Evolutionary conservation across 2,797 vertebrate genomes (phyloP).

Genomic region (Fratercula arctica): DNA sequence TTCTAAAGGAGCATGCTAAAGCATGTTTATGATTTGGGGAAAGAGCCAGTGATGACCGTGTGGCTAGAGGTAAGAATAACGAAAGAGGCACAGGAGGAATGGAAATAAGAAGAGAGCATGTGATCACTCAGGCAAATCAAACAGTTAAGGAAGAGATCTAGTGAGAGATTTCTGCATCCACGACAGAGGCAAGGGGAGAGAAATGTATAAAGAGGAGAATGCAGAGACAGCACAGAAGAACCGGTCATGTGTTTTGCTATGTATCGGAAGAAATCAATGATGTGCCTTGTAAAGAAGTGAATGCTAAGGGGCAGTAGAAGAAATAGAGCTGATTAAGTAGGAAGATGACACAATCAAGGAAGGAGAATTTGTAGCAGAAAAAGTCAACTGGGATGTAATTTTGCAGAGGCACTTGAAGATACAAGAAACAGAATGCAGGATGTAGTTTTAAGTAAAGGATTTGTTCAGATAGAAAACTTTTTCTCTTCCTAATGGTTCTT

Average conservation of each 20-base stretch:
- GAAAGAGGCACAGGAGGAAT: background rate
- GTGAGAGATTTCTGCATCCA: background rate
- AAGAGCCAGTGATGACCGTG: background rate
- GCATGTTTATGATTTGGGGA: background rate
- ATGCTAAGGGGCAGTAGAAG: background rate
- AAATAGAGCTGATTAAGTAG: background rate
- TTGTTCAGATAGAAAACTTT: background rate
- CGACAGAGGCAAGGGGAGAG: background rate
- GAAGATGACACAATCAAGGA: background rate
- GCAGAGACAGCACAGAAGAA: background rate
- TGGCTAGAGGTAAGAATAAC: background rate
- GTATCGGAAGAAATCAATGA: background rate
- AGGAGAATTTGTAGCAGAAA: background rate
- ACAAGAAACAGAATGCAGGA: background rate
- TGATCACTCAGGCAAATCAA: background rate
- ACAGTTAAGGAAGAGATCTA: background rate
- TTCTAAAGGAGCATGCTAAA: background rate
- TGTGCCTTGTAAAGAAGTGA: background rate
- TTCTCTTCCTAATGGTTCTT: background rate
- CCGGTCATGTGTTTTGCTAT: background rate
- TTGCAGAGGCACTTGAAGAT: background rate
- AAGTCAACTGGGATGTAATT: background rate
- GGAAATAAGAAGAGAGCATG: background rate
- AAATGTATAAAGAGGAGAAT: background rate
- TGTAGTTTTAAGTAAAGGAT: background rate